These are phyloP conservation scores for Aphrophora alni DNA, from an alignment of 2,888 invertebrate genomes.

Conservation along the genomic window DNA sequence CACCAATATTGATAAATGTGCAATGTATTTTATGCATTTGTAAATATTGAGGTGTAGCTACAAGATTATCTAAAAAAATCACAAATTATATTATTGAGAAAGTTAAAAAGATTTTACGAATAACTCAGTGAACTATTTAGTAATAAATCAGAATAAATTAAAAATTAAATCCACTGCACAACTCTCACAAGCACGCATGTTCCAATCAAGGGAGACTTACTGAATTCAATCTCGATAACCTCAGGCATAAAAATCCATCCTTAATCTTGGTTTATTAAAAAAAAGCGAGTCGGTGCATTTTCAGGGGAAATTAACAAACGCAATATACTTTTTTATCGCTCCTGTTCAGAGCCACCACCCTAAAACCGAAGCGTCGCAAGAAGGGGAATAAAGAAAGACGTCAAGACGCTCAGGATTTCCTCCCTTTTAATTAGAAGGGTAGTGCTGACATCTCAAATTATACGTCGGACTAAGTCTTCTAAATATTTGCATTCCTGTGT, in stretches of 20 bases:
- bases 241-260: neutral
- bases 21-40: too few relatives aligned
- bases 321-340: constrained; percentile 39
- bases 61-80: too few relatives aligned
- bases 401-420: constrained; percentile 2
- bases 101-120: too few relatives aligned
- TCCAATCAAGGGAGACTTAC: neutral
- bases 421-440: constrained; percentile 27
- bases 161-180: neutral
- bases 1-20: too few relatives aligned
- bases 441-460: constrained; percentile 25
- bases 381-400: neutral
- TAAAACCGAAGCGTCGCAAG: neutral
- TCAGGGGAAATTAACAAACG: constrained; percentile 39
- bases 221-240: neutral
- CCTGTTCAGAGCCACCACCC: constrained; percentile 12
- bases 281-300: constrained; percentile 39
- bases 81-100: too few relatives aligned
- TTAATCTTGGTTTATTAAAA: constrained; percentile 14
- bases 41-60: too few relatives aligned
- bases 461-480: constrained; percentile 3
- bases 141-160: neutral
- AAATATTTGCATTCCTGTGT: constrained; percentile 27
- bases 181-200: neutral
- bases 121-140: too few relatives aligned